Evolutionary conservation across 2,797 vertebrate genomes (phyloP).

Genomic region (Xiphophorus birchmanni): DNA sequence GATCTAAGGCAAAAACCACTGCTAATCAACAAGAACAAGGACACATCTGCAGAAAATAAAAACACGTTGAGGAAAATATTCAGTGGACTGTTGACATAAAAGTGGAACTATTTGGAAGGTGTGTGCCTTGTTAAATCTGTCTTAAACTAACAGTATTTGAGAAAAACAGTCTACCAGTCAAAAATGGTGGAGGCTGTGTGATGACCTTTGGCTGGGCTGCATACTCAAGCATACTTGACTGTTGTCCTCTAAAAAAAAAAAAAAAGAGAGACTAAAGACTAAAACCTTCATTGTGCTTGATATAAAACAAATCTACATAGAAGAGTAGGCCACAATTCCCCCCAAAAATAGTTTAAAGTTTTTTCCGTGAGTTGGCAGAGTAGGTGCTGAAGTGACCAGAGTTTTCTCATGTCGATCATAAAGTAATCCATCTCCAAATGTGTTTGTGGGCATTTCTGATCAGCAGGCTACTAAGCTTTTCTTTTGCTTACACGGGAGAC

Average conservation of each 20-base stretch:
- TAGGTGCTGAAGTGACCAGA: not conserved
- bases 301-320: too few species aligned
- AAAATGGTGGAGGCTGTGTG: too few species aligned
- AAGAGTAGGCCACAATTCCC: too few species aligned
- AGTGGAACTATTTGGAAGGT: too few species aligned
- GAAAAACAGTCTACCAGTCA: too few species aligned
- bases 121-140: too few species aligned
- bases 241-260: too few species aligned
- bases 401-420: not conserved
- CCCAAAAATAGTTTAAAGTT: not conserved
- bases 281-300: too few species aligned
- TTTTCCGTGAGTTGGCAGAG: not conserved
- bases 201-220: too few species aligned
- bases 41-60: not conserved
- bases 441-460: not conserved
- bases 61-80: not conserved
- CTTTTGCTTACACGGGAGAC: not conserved
- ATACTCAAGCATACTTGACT: too few species aligned
- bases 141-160: too few species aligned
- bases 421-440: not conserved
- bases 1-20: not conserved
- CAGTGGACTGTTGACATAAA: too few species aligned
- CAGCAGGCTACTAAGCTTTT: not conserved
- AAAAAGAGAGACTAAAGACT: not conserved
- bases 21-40: not conserved